Evolutionary conservation across 2,113 vertebrate genomes (phyloP), one percentile per base, ranked within the genome.

Genomic region (Penelope pileata): DNA sequence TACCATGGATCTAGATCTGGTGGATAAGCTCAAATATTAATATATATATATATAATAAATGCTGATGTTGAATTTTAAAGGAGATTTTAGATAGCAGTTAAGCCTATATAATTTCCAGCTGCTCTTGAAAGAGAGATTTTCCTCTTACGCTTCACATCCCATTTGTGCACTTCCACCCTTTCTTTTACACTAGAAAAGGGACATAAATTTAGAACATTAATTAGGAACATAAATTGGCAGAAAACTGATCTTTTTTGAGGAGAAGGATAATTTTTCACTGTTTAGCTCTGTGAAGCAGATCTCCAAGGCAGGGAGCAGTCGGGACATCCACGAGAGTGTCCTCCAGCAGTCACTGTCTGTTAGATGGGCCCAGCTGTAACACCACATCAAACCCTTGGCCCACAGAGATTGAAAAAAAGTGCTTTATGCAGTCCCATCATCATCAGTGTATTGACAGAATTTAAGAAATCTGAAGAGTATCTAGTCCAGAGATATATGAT

Each of bases 391-490:
- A 60, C 45, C 16, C 29, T 42, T 26, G n/a, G 16, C 24, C 24
- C 30, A 76, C 7, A 24, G 63, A 72, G 67, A 16, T 10, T 54
- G 34, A 51, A 88, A 47, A 15, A 53, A 50, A 72, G 14, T 53
- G 16, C 10, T 73, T 84, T 42, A 18, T 54, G 48, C 43, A 78
- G 21, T 14, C 10, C 13, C 42, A 29, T 32, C 48, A 88, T 27
- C 53, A 68, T 7, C 47, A 72, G 10, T 30, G 23, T 27, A 40
- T 7, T 29, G 68, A 42, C 6, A 80, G 72, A 77, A n/a, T 7
- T 36, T 53, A 1, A 4, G 32, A 60, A 60, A 42, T 12, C 4
- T 17, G 19, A n/a, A 23, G 15, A 27, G 0, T 17, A 9, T 50
- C 19, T 21, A 51, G 38, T 38, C 2, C 0, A n/a, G 56, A 56